Evolutionary conservation across 2,888 invertebrate genomes (phyloP).

Genomic region (Nemapogon koenigi): DNA sequence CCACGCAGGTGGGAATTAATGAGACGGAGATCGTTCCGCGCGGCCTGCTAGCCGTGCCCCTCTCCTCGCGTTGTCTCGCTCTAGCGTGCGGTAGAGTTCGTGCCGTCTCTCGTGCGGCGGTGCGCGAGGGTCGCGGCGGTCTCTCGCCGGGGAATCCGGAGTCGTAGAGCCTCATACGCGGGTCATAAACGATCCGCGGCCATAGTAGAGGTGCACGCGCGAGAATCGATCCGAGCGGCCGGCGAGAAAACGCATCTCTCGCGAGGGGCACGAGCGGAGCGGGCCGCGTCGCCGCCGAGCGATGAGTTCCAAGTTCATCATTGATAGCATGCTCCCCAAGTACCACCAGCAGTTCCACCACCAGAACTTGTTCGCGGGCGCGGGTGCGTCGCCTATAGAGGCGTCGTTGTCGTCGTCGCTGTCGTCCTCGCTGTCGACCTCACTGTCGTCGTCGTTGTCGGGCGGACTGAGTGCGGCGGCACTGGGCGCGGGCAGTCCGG

Average conservation of each 20-base stretch:
- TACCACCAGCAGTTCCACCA: slow-evolving; percentile 81
- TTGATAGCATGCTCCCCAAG: slow-evolving; percentile 97
- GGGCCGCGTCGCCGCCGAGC: slow-evolving; percentile 68
- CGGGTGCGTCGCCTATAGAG: slow-evolving; percentile 77
- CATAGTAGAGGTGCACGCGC: slow-evolving; percentile 66
- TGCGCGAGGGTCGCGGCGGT: slow-evolving; percentile 40
- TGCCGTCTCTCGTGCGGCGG: slow-evolving; percentile 56
- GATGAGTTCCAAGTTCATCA: slow-evolving; percentile 97
- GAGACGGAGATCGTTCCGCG: slow-evolving; percentile 54
- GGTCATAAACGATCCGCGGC: slow-evolving; percentile 86
- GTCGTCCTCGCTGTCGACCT: slow-evolving; percentile 65
- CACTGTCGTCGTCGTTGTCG: slow-evolving; percentile 65
- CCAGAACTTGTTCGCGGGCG: slow-evolving; percentile 65
- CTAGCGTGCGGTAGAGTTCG: slow-evolving; percentile 52
- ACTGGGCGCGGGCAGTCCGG: slow-evolving; percentile 65
- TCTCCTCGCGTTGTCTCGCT: slow-evolving; percentile 34
- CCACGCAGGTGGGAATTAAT: slow-evolving; percentile 63
- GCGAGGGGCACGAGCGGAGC: slow-evolving; percentile 53
- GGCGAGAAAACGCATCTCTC: slow-evolving; percentile 63
- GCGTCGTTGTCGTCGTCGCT: slow-evolving; percentile 67
- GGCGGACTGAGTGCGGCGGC: slow-evolving; percentile 70
- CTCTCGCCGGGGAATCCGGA: slow-evolving; percentile 78
- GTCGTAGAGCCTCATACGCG: slow-evolving; percentile 86
- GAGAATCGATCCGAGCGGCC: slow-evolving; percentile 66
- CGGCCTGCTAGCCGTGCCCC: slow-evolving; percentile 27